phyloP scores from a whole-genome alignment of 2,888 invertebrate genomes.

The Eucera pruinosa region DNA sequence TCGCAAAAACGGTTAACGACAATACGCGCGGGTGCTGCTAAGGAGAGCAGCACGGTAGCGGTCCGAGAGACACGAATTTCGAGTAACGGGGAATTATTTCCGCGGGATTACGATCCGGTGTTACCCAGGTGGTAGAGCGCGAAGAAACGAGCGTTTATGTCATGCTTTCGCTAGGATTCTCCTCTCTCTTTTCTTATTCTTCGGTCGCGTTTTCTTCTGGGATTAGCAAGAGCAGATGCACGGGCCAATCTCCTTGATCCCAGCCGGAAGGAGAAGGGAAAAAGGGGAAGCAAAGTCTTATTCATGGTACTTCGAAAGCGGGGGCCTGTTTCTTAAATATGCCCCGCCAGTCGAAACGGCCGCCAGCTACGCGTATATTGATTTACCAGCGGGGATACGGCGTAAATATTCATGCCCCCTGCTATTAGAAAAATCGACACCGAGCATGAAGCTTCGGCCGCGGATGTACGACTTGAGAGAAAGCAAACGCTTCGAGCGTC shows the following conservation, averaged over 20 bases:
- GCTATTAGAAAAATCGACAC: constrained; percentile 77
- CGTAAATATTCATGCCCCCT: constrained; percentile 81
- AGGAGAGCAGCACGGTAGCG: too few relatives aligned
- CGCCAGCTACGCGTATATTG: constrained; percentile 72
- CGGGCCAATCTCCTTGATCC: constrained; percentile 63
- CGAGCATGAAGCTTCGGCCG: constrained; percentile 64
- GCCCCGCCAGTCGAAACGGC: constrained; percentile 29
- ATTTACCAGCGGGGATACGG: constrained; percentile 74
- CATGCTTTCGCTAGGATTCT: constrained; percentile 49
- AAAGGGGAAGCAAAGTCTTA: constrained; percentile 22
- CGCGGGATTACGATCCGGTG: constrained; percentile 47
- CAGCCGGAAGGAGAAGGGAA: neutral
- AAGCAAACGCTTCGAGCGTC: neutral
- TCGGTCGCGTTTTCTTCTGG: constrained; percentile 57
- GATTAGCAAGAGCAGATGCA: constrained; percentile 63
- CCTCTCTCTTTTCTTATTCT: constrained; percentile 38
- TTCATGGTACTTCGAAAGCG: constrained; percentile 28
- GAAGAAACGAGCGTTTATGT: constrained; percentile 58
- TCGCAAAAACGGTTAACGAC: neutral
- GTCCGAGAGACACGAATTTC: constrained; percentile 5
- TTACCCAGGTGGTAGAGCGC: constrained; percentile 48
- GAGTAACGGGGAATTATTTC: constrained; percentile 33
- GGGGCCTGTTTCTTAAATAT: constrained; percentile 48
- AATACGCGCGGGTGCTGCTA: neutral
- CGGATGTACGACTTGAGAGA: neutral